Conservation (phyloP, 2,797 vertebrate genomes). For the Holocentrus rufus region DNA sequence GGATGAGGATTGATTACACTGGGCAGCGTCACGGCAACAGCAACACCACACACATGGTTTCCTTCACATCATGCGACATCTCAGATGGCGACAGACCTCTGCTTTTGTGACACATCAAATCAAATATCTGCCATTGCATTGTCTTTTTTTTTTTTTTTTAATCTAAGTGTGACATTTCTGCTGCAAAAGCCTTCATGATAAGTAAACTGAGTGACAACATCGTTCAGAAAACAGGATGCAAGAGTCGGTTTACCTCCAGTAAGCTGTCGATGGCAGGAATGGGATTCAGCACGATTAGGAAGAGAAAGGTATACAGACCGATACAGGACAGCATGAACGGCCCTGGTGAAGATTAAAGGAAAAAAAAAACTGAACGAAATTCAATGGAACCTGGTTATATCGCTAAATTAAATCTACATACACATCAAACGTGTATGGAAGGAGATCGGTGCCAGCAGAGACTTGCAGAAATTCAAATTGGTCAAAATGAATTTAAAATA, state of each 20-base stretch:
- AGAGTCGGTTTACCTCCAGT: constrained; percentile 86
- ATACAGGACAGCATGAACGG: constrained; percentile 89
- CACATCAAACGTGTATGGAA: neutral
- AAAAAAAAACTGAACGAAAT: constrained; percentile 9
- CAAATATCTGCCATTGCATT: neutral
- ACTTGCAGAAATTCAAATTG: no score
- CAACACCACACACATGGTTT: constrained; percentile 9
- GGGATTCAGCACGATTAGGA: constrained; percentile 92
- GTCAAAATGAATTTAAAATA: no score
- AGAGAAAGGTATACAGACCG: constrained; percentile 85
- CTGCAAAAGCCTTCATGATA: neutral
- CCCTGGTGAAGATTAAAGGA: constrained; percentile 65
- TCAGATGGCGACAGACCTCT: neutral
- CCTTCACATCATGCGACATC: neutral
- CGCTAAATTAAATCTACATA: neutral
- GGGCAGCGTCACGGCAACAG: neutral
- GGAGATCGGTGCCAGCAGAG: neutral
- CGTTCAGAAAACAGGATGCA: neutral
- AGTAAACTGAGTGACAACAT: neutral
- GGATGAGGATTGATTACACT: constrained; percentile 17
- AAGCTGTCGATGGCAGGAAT: constrained; percentile 83
- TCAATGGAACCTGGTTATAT: neutral
- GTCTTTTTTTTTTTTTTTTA: no score
- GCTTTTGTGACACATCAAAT: neutral
- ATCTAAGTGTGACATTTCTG: neutral